Percentiles rank a stretch among this genome's conserved stretches.
Evolutionary conservation across 2,888 invertebrate genomes (phyloP).

Genomic region (Oxystoma pomonae): DNA sequence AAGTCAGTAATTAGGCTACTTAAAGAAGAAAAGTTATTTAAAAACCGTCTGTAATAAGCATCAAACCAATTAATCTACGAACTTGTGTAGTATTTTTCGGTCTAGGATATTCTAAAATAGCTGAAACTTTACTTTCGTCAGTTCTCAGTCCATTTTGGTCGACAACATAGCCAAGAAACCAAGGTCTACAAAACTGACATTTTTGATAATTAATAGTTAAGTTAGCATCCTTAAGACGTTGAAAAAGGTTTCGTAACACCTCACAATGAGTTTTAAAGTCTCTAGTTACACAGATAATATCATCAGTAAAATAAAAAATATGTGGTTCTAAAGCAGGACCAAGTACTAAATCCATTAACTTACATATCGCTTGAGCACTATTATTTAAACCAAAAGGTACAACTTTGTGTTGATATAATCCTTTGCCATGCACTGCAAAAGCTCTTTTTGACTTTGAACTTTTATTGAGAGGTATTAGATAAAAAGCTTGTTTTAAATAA

Average conservation of each 20-base stretch:
- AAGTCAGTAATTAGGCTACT: too few relatives aligned
- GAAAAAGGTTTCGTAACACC: background rate
- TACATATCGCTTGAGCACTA: background rate
- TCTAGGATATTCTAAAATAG: background rate
- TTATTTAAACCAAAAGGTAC: background rate
- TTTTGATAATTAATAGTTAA: background rate
- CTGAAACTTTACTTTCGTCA: background rate
- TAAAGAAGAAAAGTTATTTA: too few relatives aligned
- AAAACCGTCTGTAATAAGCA: slow-evolving; percentile 16
- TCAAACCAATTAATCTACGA: slow-evolving; percentile 16
- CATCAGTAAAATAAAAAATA: background rate
- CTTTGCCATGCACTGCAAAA: slow-evolving; percentile 15
- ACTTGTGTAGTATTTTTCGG: background rate
- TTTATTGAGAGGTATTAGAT: slow-evolving; percentile 28
- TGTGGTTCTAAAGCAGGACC: background rate
- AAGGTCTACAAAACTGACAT: background rate
- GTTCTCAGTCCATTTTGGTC: background rate
- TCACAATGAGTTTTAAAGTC: background rate
- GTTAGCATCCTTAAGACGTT: background rate
- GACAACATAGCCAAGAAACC: background rate
- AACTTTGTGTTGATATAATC: too few relatives aligned
- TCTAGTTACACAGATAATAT: background rate
- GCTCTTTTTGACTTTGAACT: slow-evolving; percentile 14
- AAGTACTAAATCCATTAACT: background rate
- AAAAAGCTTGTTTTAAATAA: slow-evolving; percentile 33